phyloP scores from a whole-genome alignment of 2,113 vertebrate species.

The Cebus imitator region DNA sequence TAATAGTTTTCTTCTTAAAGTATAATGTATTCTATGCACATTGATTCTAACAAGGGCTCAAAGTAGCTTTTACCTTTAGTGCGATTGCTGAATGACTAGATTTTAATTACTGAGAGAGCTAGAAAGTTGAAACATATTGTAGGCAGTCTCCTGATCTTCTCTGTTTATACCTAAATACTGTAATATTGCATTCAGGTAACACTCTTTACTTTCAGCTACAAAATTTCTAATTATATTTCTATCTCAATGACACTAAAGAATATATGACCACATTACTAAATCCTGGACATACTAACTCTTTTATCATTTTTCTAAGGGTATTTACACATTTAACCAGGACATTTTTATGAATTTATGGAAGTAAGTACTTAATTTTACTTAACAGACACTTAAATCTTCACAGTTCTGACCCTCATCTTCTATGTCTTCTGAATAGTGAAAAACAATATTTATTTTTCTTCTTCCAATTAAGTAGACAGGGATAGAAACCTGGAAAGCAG shows the following conservation, averaged over 20 bases:
- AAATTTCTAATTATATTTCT: background rate
- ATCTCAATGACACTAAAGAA: slow-evolving; percentile 1
- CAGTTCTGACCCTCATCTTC: background rate
- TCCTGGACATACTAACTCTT: background rate
- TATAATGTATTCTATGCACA: slow-evolving; percentile 1
- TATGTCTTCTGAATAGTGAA: background rate
- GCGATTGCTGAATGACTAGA: slow-evolving; percentile 11
- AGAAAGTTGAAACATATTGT: background rate
- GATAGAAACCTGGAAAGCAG: background rate
- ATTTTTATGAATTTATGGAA: background rate
- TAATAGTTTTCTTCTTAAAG: background rate
- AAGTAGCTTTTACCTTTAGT: background rate
- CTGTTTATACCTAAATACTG: background rate
- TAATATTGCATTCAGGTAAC: background rate
- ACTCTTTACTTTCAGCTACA: background rate
- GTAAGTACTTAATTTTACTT: background rate
- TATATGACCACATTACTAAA: background rate
- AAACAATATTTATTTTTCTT: background rate
- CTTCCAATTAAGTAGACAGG: background rate
- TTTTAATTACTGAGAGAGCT: slow-evolving; percentile 9
- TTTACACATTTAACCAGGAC: background rate
- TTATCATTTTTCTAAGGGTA: background rate
- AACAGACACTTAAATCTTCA: background rate
- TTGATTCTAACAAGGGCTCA: background rate
- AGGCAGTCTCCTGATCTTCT: background rate